Conservation (phyloP, 1,140 invertebrate genomes). For the Diorhabda carinulata region DNA sequence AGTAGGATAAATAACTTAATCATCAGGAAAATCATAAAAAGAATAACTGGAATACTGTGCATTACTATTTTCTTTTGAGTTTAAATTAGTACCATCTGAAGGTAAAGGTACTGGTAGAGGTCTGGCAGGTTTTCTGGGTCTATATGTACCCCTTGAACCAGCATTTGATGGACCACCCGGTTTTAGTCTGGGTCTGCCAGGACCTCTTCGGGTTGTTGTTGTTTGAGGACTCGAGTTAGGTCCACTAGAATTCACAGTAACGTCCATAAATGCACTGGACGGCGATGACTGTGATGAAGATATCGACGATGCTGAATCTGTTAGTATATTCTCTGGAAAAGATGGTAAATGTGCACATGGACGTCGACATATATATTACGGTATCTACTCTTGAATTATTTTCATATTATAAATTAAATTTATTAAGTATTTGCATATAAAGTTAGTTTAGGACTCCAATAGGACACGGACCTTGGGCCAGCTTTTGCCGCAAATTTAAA, state of each 20-base stretch:
- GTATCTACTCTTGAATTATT: too few relatives aligned
- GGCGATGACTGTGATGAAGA: conserved; percentile 32
- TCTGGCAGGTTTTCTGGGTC: conserved; percentile 55
- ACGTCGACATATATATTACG: too few relatives aligned
- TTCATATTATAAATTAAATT: too few relatives aligned
- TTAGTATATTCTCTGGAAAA: conserved; percentile 6
- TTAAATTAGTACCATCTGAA: conserved; percentile 34
- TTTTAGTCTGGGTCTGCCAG: conserved; percentile 69
- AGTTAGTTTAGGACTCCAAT: too few relatives aligned
- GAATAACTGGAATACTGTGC: conserved; percentile 36
- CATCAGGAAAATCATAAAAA: conserved; percentile 41
- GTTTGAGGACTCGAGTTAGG: conserved; percentile 1
- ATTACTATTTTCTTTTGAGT: conserved; percentile 20
- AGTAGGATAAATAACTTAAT: conserved; percentile 15
- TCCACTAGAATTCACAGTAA: conserved; percentile 9
- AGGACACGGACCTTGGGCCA: too few relatives aligned
- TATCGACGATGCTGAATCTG: conserved; percentile 28
- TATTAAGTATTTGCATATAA: too few relatives aligned
- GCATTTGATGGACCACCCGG: conserved; percentile 60
- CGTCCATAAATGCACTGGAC: conserved; percentile 21
- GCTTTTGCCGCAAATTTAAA: too few relatives aligned
- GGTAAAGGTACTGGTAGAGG: conserved; percentile 58
- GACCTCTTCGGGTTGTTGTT: conserved; percentile 55
- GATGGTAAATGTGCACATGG: neutral
- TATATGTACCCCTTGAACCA: conserved; percentile 53